A percentile compares a stretch with the other conserved stretches of the same genome.
Evolutionary conservation across 1,140 invertebrate genomes (phyloP).

Genomic region (Anastrepha ludens): DNA sequence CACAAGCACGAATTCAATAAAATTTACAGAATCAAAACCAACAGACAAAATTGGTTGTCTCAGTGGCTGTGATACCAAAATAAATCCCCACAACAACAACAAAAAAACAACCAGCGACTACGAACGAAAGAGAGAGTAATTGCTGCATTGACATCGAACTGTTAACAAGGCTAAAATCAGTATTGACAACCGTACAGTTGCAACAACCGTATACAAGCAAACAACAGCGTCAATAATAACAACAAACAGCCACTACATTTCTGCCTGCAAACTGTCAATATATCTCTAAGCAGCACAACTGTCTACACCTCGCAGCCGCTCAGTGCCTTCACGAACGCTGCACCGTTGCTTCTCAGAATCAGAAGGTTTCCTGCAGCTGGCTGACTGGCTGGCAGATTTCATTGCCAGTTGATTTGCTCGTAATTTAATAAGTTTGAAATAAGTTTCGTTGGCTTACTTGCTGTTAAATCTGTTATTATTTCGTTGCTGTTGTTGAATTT

Average conservation of each 20-base stretch:
- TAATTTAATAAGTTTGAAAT: constrained; percentile 36
- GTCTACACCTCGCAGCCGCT: neutral
- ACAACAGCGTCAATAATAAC: neutral
- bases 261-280: constrained; percentile 4
- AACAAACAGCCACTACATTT: neutral
- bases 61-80: neutral
- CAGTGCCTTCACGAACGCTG: neutral
- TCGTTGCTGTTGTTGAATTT: neutral
- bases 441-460: neutral
- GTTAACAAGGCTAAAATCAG: constrained; percentile 22
- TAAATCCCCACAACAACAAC: neutral
- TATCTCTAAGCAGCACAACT: neutral
- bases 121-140: constrained; percentile 43
- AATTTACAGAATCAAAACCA: neutral
- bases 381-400: constrained; percentile 20
- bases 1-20: constrained; percentile 14
- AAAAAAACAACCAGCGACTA: neutral
- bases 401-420: constrained; percentile 38
- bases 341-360: neutral
- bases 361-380: neutral
- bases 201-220: neutral
- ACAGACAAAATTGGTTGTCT: constrained; percentile 1
- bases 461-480: constrained; percentile 15
- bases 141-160: constrained; percentile 44
- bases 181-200: neutral